Conservation (phyloP, 2,888 invertebrate genomes). For the Drosophila mercatorum region DNA sequence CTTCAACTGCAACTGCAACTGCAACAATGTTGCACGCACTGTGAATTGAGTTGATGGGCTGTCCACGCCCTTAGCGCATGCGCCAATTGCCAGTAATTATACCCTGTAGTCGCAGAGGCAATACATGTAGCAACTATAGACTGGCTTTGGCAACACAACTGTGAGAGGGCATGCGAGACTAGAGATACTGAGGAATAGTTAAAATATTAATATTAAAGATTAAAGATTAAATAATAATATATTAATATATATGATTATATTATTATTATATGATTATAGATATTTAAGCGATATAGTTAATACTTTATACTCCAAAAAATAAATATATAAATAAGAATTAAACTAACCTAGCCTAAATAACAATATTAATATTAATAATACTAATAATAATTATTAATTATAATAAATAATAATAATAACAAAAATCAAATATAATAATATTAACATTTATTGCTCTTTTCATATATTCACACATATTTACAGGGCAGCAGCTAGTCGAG, state of each 20-base stretch:
- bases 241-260: not conserved
- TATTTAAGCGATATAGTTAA: no score
- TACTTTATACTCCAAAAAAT: no score
- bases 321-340: not conserved
- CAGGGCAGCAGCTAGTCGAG: constrained; percentile 10
- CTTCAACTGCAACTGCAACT: not conserved
- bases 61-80: constrained; percentile 48
- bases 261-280: no score
- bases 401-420: not conserved
- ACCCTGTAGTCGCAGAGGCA: constrained; percentile 11
- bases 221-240: not conserved
- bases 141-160: not conserved
- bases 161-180: not conserved
- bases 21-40: constrained; percentile 39
- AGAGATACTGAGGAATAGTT: no score
- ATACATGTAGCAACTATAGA: not conserved
- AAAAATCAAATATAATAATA: not conserved
- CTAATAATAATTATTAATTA: not conserved
- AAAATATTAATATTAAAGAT: not conserved
- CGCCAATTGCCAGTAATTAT: constrained; percentile 31
- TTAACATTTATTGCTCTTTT: not conserved
- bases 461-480: no score
- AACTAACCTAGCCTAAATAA: not conserved
- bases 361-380: no score
- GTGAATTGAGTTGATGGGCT: constrained; percentile 3